phyloP scores from a whole-genome alignment of 1,140 invertebrate genomes.

The Drosophila baimaii region DNA sequence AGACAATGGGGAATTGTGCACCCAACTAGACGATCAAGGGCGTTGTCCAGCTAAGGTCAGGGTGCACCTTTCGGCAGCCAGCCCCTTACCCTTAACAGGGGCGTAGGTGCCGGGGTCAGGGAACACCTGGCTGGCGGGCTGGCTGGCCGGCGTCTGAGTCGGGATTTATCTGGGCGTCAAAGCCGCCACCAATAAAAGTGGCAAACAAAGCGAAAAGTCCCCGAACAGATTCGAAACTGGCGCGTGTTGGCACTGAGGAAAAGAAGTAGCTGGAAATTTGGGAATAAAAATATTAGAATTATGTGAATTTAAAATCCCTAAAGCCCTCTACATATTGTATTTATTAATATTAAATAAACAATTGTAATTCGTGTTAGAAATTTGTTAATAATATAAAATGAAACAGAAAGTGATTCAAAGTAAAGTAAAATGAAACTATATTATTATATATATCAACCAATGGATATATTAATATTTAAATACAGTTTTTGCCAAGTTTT shows the following conservation, averaged over 20 bases:
- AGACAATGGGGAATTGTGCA: slow-evolving; percentile 67
- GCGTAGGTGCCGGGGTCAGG: slow-evolving; percentile 55
- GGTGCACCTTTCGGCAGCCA: slow-evolving; percentile 5
- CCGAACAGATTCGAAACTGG: slow-evolving; percentile 58
- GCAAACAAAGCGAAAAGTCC: slow-evolving; percentile 57
- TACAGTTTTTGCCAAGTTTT: neutral
- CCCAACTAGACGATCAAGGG: slow-evolving; percentile 33
- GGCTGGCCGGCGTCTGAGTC: slow-evolving; percentile 42
- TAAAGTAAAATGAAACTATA: no score
- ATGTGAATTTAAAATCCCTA: rapidly evolving
- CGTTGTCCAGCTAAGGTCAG: slow-evolving; percentile 44
- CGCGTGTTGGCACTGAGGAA: slow-evolving; percentile 40
- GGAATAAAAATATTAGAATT: neutral
- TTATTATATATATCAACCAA: no score
- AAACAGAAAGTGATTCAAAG: no score
- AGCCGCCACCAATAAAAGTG: slow-evolving; percentile 68
- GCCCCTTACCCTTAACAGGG: neutral
- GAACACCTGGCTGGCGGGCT: slow-evolving; percentile 56
- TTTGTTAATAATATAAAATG: neutral
- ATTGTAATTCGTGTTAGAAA: rapidly evolving
- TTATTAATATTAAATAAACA: no score
- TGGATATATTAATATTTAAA: neutral
- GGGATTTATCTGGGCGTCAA: slow-evolving; percentile 62
- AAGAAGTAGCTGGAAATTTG: rapidly evolving
- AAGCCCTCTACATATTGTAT: neutral